These are phyloP conservation scores for Archilochus colubris DNA, from an alignment of 2,113 vertebrate genomes.

Conservation along the genomic window DNA sequence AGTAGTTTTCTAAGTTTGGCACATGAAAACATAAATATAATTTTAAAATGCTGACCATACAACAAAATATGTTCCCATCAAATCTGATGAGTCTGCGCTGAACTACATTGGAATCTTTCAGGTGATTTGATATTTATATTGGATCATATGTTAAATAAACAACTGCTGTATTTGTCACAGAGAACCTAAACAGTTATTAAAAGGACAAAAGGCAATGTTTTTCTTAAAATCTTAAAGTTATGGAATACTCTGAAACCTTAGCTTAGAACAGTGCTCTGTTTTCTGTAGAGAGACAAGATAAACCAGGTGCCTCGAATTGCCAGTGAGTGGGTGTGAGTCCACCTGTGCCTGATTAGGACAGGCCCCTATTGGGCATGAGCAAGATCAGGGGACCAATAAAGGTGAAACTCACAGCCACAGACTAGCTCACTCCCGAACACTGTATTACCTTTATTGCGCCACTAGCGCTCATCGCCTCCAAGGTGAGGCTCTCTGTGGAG, in stretches of 20 bases:
- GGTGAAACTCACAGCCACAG: too few species aligned
- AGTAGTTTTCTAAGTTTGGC: conserved; percentile 2
- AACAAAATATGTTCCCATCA: conserved; percentile 41
- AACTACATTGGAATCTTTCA: conserved; percentile 4
- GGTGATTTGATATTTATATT: conserved; percentile 39
- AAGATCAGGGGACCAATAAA: too few species aligned
- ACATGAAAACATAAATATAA: neutral
- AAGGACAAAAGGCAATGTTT: neutral
- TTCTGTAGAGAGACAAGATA: too few species aligned
- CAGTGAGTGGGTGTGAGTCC: too few species aligned
- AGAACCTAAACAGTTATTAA: neutral
- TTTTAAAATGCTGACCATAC: conserved; percentile 38
- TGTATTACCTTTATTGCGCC: too few species aligned
- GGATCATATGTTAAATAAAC: conserved; percentile 4
- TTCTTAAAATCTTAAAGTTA: neutral
- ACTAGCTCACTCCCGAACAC: too few species aligned
- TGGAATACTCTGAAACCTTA: neutral
- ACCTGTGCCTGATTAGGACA: too few species aligned
- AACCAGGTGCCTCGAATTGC: too few species aligned
- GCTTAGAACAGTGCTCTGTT: neutral
- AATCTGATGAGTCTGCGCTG: neutral
- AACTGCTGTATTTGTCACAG: neutral
- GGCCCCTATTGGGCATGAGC: too few species aligned
- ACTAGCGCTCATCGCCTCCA: too few species aligned
- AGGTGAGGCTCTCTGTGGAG: too few species aligned